Conservation (phyloP, 2,888 invertebrate species). For the Ochlodes sylvanus region DNA sequence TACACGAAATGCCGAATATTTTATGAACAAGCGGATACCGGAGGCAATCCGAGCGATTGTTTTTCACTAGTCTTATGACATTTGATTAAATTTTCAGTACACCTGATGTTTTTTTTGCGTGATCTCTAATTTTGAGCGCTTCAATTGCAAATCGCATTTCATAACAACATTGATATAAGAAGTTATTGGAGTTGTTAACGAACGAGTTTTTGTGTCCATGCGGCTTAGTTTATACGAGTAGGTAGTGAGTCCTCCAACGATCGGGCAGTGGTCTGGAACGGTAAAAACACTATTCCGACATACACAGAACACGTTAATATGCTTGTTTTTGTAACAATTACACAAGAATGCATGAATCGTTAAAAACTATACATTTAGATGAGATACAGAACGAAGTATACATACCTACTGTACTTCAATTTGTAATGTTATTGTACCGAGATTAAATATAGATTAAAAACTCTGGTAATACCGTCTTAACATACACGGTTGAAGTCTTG, state of each 20-base stretch:
- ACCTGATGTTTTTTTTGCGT: neutral
- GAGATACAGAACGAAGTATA: slow-evolving; percentile 14
- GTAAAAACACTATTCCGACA: slow-evolving; percentile 7
- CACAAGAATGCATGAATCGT: slow-evolving; percentile 34
- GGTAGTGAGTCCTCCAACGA: slow-evolving; percentile 13
- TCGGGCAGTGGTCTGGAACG: slow-evolving; percentile 20
- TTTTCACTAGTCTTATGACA: too few relatives aligned
- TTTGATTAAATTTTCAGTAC: neutral
- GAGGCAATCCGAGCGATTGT: neutral
- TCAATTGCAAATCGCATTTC: slow-evolving; percentile 1
- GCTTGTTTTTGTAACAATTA: slow-evolving; percentile 35
- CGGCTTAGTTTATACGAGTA: slow-evolving; percentile 9
- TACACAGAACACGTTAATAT: slow-evolving; percentile 21
- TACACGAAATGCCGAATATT: neutral
- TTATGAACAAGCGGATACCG: neutral
- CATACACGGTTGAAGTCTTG: neutral
- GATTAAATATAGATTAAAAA: slow-evolving; percentile 28
- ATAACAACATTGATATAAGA: slow-evolving; percentile 25
- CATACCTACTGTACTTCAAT: neutral
- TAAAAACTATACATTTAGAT: slow-evolving; percentile 35
- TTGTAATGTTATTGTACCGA: slow-evolving; percentile 20
- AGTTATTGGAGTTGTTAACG: slow-evolving; percentile 36
- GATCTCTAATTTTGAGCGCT: slow-evolving; percentile 1
- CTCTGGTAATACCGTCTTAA: neutral
- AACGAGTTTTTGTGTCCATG: slow-evolving; percentile 29